A percentile compares a stretch with the other conserved stretches of the same genome.
Evolutionary conservation across 2,888 invertebrate genomes (phyloP).

Genomic region (Drosophila parthenogenetica): DNA sequence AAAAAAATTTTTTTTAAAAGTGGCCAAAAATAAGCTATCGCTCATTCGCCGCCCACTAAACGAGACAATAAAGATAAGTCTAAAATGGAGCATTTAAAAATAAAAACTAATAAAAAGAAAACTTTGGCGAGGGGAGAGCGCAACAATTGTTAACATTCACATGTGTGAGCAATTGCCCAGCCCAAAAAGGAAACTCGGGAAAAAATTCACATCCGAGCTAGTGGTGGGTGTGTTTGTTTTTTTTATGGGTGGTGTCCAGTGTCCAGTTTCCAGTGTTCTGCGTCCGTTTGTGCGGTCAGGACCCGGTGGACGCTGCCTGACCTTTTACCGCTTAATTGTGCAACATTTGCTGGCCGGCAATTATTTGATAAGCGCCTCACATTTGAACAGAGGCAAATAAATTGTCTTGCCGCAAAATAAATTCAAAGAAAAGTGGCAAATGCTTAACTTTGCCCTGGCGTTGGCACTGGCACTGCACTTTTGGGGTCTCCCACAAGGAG

Average conservation of each 20-base stretch:
- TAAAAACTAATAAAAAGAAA: slow-evolving; percentile 70
- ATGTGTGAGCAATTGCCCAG: slow-evolving; percentile 32
- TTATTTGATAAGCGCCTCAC: slow-evolving; percentile 85
- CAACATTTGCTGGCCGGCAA: slow-evolving; percentile 82
- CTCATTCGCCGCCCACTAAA: slow-evolving; percentile 79
- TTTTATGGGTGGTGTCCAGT: not conserved
- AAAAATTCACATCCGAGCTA: slow-evolving; percentile 11
- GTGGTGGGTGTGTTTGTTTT: slow-evolving; percentile 2
- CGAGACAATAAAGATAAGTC: slow-evolving; percentile 84
- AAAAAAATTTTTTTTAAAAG: slow-evolving; percentile 12
- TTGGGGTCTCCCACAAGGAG: slow-evolving; percentile 45
- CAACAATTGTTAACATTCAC: slow-evolving; percentile 60
- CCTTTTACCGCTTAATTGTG: slow-evolving; percentile 83
- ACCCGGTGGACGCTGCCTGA: slow-evolving; percentile 52
- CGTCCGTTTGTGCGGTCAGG: slow-evolving; percentile 73
- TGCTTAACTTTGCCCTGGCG: slow-evolving; percentile 54
- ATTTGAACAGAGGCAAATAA: slow-evolving; percentile 69
- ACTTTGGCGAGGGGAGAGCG: slow-evolving; percentile 50
- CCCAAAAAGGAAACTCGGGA: slow-evolving; percentile 19
- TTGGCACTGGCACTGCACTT: slow-evolving; percentile 27
- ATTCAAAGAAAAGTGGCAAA: slow-evolving; percentile 71
- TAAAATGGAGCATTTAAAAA: slow-evolving; percentile 77
- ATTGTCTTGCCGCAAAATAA: slow-evolving; percentile 75
- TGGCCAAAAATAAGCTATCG: slow-evolving; percentile 56
- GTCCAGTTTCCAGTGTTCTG: slow-evolving; percentile 21